phyloP scores from a whole-genome alignment of 2,797 vertebrate species.

The Scleropages formosus region DNA sequence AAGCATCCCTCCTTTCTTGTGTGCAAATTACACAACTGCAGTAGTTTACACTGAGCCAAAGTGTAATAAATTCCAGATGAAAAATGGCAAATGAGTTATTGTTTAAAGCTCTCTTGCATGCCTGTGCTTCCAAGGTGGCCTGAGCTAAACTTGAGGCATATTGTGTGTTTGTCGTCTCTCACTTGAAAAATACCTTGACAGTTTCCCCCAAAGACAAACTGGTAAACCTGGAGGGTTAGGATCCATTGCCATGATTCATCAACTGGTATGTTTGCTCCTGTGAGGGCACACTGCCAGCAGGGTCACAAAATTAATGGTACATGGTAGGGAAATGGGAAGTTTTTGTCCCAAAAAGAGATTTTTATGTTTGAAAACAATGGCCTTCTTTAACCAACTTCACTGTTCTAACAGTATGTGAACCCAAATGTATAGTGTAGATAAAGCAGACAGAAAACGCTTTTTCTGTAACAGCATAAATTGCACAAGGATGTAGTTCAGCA shows the following conservation, averaged over 20 bases:
- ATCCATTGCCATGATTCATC: constrained; percentile 16
- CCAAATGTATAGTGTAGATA: too few relatives aligned
- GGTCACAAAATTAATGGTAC: neutral
- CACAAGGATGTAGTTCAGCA: too few relatives aligned
- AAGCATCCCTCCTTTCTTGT: neutral
- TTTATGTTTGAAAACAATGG: too few relatives aligned
- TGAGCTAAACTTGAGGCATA: neutral
- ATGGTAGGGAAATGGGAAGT: too few relatives aligned
- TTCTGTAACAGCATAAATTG: neutral
- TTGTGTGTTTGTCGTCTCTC: constrained; percentile 14
- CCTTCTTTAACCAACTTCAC: too few relatives aligned
- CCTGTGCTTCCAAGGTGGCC: neutral
- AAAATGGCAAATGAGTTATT: neutral
- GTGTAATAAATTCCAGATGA: neutral
- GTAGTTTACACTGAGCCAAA: neutral
- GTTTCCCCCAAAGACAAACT: constrained; percentile 12
- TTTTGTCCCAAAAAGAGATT: too few relatives aligned
- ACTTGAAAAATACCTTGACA: neutral
- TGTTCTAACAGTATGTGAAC: too few relatives aligned
- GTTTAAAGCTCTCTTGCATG: neutral
- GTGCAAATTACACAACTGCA: neutral
- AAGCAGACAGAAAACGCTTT: neutral
- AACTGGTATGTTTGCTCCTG: neutral
- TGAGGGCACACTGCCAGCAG: neutral
- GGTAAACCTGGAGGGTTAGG: constrained; percentile 9